Percentiles rank a stretch among this genome's conserved stretches.
These are phyloP conservation scores for Amaurobius ferox DNA, from an alignment of 2,888 invertebrate genomes.

Conservation along the genomic window DNA sequence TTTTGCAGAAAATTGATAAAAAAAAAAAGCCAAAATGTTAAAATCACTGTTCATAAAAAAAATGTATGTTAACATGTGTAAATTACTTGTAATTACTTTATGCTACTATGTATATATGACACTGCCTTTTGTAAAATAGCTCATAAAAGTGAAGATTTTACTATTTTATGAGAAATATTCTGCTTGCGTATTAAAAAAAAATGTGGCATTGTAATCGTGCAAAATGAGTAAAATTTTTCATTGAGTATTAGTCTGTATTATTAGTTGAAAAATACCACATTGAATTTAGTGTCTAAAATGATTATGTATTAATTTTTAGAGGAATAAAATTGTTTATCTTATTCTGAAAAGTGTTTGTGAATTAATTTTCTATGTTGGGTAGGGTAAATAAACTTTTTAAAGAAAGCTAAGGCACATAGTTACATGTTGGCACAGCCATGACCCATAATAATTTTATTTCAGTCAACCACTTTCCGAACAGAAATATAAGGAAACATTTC, in stretches of 20 bases:
- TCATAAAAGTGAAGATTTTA: neutral
- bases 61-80: constrained; percentile 10
- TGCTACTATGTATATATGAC: constrained; percentile 7
- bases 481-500: no score
- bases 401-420: no score
- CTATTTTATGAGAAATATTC: constrained; percentile 10
- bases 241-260: constrained; percentile 6
- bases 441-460: no score
- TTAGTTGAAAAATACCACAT: neutral
- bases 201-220: neutral
- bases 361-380: no score
- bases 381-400: no score
- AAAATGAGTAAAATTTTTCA: neutral
- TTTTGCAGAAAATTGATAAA: neutral
- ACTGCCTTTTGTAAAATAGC: constrained; percentile 18
- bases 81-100: constrained; percentile 16
- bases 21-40: neutral
- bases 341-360: no score
- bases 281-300: neutral
- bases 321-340: neutral
- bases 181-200: neutral
- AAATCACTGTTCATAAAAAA: neutral
- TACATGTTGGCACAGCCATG: no score
- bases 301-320: neutral
- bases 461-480: no score